These are phyloP conservation scores for Apus apus DNA, from an alignment of 2,113 vertebrate genomes.

Conservation along the genomic window DNA sequence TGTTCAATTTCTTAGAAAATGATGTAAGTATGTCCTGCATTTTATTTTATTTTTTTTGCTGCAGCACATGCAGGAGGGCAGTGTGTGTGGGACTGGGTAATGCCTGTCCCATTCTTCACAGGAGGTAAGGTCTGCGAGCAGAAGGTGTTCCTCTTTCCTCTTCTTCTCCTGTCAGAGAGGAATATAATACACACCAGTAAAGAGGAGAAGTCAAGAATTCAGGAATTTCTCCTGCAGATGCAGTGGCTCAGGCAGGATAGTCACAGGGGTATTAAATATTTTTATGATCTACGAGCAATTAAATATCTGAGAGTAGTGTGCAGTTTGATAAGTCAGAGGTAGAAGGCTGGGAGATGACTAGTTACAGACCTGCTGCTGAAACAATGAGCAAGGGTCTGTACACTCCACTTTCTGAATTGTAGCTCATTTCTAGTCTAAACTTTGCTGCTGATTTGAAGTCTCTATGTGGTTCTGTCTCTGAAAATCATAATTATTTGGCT, in stretches of 20 bases:
- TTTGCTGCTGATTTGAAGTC: not conserved
- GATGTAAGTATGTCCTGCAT: slow-evolving; percentile 82
- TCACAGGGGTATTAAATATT: not conserved
- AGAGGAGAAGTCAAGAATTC: not conserved
- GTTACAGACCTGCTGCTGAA: not conserved
- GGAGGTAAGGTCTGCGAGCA: not conserved
- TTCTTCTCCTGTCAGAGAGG: not conserved
- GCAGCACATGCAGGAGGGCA: not conserved
- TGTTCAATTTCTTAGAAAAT: slow-evolving; percentile 97
- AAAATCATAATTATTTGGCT: not conserved
- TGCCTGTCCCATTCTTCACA: not conserved
- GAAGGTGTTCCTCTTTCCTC: not conserved
- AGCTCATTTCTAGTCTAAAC: not conserved
- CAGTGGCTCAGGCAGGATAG: not conserved
- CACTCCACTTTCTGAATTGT: not conserved
- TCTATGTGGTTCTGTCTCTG: not conserved
- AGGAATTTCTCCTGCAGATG: not conserved
- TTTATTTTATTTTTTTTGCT: not conserved
- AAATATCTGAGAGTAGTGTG: not conserved
- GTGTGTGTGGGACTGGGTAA: not conserved
- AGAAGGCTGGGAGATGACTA: not conserved
- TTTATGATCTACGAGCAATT: not conserved
- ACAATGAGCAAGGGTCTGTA: not conserved
- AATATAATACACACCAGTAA: not conserved
- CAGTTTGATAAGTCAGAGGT: not conserved